These are phyloP conservation scores for Rhynchopsitta pachyrhyncha DNA, from an alignment of 2,113 vertebrate species.

Conservation along the genomic window DNA sequence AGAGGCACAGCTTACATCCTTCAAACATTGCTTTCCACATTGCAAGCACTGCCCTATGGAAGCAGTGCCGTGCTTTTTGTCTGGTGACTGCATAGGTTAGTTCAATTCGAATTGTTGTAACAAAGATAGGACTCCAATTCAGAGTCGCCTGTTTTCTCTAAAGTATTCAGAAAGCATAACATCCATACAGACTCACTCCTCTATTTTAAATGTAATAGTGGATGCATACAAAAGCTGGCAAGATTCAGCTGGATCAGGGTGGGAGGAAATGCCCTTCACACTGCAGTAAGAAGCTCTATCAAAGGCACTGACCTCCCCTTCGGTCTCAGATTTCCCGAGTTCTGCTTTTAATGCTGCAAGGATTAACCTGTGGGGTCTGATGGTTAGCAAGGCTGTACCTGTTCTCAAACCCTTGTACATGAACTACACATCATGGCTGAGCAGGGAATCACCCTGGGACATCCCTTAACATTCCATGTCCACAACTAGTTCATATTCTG, in stretches of 20 bases:
- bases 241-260: not conserved
- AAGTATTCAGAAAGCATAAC: not conserved
- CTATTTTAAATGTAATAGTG: not conserved
- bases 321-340: not conserved
- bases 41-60: not conserved
- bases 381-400: rapidly evolving
- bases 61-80: not conserved
- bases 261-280: not conserved
- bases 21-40: not conserved
- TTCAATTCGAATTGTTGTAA: not conserved
- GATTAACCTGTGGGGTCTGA: not conserved
- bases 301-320: not conserved
- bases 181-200: not conserved
- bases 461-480: not conserved
- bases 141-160: not conserved
- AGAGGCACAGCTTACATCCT: not conserved
- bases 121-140: not conserved
- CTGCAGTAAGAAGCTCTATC: not conserved
- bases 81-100: not conserved
- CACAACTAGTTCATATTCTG: not conserved
- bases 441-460: not conserved
- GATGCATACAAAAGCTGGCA: not conserved
- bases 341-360: not conserved
- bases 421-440: not conserved
- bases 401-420: not conserved